Base-by-base conservation (phyloP, 2,888 invertebrate species). In the Thalpophila matura region DNA sequence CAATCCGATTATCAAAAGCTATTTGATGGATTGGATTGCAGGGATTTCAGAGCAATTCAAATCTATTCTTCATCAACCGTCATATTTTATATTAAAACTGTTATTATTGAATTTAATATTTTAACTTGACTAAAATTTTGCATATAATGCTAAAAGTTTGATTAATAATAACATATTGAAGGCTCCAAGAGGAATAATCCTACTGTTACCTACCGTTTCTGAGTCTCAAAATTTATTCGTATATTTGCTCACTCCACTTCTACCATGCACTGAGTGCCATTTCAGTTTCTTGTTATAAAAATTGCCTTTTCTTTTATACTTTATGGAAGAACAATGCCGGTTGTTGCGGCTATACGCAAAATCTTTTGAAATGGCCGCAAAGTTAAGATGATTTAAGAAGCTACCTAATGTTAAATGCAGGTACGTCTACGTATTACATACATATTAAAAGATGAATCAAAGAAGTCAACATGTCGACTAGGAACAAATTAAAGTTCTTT, bases 211-310 rank as follows among this genome's bases (percentile, higher is more conserved):
- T 71, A 72, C 67, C 66, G 56, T 71, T 78, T 74, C 76, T 63
- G 75, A 74, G 76, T 78, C 68, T 77, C 74, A 69, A 74, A 82
- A 84, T 83, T 70, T 81, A 84, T 81, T 80, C 79, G 64, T 79
- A 76, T 80, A 79, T 79, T 81, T 80, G 74, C 77, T 73, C 74
- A 77, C 73, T 81, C 71, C 62, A 78, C 64, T 71, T 70, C 53
- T 66, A 46, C 73, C 67, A 63, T 72, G 78, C 69, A 64, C 61
- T 63, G 74, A 82, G 77, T 72, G 77, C 71, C 71, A 68, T 77
- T 81, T 70, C 69, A 71, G 67, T 77, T 79, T 49, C 71, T 72
- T 72, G 67, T 68, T 69, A 74, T 49, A 72, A 60, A 63, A 64
- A 59, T 45, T 56, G 46, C 51, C 58, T 37, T 37, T 47, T 50